Evolutionary conservation across 2,113 vertebrate species (phyloP).

Genomic region (Corythornis cristatus): DNA sequence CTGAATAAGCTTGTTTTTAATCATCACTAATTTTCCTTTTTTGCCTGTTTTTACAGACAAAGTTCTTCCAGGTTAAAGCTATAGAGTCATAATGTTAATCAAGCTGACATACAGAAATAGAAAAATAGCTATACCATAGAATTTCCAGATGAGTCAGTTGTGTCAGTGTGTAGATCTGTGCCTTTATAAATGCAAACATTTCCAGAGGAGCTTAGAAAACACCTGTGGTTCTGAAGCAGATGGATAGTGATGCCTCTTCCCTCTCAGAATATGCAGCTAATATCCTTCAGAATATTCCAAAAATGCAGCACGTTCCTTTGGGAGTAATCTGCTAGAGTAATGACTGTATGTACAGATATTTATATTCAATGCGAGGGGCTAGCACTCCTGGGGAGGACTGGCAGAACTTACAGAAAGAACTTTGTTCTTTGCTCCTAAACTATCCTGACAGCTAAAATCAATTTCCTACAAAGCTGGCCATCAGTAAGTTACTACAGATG

Average conservation of each 20-base stretch:
- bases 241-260: neutral
- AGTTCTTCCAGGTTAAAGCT: neutral
- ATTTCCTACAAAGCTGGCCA: neutral
- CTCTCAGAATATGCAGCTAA: neutral
- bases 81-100: neutral
- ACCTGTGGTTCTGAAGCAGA: neutral
- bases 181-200: neutral
- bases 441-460: neutral
- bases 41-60: neutral
- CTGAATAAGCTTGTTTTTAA: neutral
- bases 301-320: neutral
- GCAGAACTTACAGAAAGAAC: neutral
- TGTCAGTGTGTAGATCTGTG: accelerated
- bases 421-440: neutral
- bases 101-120: neutral
- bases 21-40: neutral
- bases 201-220: neutral
- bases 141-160: neutral
- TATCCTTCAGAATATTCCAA: neutral
- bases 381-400: neutral
- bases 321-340: neutral
- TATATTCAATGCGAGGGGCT: neutral
- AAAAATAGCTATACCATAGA: neutral
- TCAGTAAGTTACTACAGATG: neutral
- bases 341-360: neutral